Conservation (phyloP, 2,888 invertebrate species). For the Gandaritis pyraliata region DNA sequence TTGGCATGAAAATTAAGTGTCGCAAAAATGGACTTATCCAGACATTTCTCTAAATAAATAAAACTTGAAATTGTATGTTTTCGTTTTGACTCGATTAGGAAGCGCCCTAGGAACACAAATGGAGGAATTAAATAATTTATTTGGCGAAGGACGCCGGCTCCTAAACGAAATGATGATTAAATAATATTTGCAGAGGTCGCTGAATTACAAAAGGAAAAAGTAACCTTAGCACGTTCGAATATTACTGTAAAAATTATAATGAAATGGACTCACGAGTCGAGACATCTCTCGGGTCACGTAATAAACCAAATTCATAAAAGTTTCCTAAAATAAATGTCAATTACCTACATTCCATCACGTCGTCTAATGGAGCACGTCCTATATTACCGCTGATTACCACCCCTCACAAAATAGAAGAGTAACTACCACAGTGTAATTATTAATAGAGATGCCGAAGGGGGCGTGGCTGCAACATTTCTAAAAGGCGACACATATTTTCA, state of each 20-base stretch:
- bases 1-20: neutral
- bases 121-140: slow-evolving; percentile 26
- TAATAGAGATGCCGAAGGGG: too few species aligned
- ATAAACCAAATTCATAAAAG: too few species aligned
- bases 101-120: slow-evolving; percentile 4
- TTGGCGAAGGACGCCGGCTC: slow-evolving; percentile 8
- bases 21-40: neutral
- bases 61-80: neutral
- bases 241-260: too few species aligned
- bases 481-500: too few species aligned
- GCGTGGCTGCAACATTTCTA: too few species aligned
- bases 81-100: neutral
- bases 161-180: slow-evolving; percentile 8
- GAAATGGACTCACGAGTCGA: too few species aligned
- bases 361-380: slow-evolving; percentile 2
- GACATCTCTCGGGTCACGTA: too few species aligned
- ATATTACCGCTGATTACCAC: slow-evolving; percentile 1
- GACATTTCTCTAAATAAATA: neutral
- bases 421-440: neutral
- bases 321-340: too few species aligned
- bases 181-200: slow-evolving; percentile 30
- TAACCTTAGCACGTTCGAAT: neutral
- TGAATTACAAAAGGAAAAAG: slow-evolving; percentile 6
- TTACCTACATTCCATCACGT: slow-evolving; percentile 1
- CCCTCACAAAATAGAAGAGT: neutral